These are phyloP conservation scores for Neoitamus cyanurus DNA, from an alignment of 2,888 invertebrate genomes.

Conservation along the genomic window DNA sequence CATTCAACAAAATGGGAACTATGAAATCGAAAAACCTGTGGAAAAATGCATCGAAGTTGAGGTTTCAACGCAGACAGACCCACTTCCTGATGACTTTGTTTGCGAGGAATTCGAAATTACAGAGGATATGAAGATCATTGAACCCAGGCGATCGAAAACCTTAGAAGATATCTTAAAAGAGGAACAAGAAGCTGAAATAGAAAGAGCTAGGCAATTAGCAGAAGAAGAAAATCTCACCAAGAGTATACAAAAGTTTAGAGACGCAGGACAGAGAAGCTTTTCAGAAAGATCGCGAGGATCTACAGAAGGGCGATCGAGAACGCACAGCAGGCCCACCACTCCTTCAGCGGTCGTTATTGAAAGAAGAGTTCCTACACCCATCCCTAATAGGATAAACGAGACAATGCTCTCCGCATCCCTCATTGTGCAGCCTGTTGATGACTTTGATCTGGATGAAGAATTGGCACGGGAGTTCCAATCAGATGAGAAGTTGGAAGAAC, in stretches of 20 bases:
- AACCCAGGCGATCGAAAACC: constrained; percentile 61
- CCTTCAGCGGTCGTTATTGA: constrained; percentile 74
- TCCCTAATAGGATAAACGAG: constrained; percentile 72
- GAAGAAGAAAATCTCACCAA: constrained; percentile 70
- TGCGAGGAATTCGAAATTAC: constrained; percentile 70
- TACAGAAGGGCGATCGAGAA: constrained; percentile 69
- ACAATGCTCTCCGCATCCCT: constrained; percentile 74
- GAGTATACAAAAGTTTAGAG: constrained; percentile 68
- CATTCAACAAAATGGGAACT: constrained; percentile 59
- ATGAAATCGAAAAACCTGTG: constrained; percentile 59
- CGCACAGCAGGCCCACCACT: constrained; percentile 70
- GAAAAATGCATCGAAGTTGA: constrained; percentile 72
- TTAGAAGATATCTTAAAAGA: constrained; percentile 63
- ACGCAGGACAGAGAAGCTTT: constrained; percentile 70
- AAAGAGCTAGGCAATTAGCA: constrained; percentile 59
- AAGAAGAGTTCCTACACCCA: constrained; percentile 71
- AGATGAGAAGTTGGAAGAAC: constrained; percentile 51
- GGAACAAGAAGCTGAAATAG: constrained; percentile 59
- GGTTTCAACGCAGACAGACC: constrained; percentile 87
- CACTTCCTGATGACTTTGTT: constrained; percentile 81
- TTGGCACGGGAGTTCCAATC: constrained; percentile 11
- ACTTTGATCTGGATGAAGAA: constrained; percentile 64
- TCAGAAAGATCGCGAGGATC: constrained; percentile 71
- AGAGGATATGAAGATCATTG: constrained; percentile 64
- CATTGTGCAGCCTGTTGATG: constrained; percentile 74